Evolutionary conservation across 2,888 invertebrate genomes (phyloP), one percentile per base, ranked within the genome.

Genomic region (Sturmia bella): DNA sequence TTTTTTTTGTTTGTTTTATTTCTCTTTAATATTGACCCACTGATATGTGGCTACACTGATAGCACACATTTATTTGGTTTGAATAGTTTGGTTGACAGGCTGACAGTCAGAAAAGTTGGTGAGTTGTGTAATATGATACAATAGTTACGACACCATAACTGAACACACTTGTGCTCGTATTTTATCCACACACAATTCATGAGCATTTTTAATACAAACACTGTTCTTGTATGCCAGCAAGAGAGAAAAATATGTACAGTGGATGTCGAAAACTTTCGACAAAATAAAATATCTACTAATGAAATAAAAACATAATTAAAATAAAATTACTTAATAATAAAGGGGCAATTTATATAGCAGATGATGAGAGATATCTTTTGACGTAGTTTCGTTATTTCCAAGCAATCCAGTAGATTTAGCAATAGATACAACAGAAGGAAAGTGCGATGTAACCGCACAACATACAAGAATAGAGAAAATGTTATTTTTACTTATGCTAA

Each of bases 101-200:
- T 63, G 19, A 21, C 17, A 41, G 17, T 13, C 41, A 39, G 50
- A 59, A 50, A 57, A n/a, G 37, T 50, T 75, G 57, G 12, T 37
- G 75, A 59, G 17, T n/a, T 52, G 50, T 41, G 52, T 43, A 48
- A 72, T 72, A 12, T 52, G 21, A 43, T 64, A 52, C 43, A 64
- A 72, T 43, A 48, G 43, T 45, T 64, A 32, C 50, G 70, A 43
- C 57, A 45, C 59, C 61, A 77, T 37, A 17, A 54, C 17, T 13
- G 21, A 19, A 43, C 27, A 70, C 70, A 70, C 41, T 64, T 72
- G 70, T 72, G 45, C 0, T 24, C 17, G 4, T 2, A 70, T 24
- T 56, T 74, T 19, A 0, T n/a, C 2, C 5, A 41, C 52, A 15
- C 52, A 27, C 11, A 24, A 27, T 13, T 43, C 2, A 54, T 17